A percentile compares a stretch with the other conserved stretches of the same genome.
Conservation (phyloP, 2,113 vertebrate species). For the Panthera uncia region DNA sequence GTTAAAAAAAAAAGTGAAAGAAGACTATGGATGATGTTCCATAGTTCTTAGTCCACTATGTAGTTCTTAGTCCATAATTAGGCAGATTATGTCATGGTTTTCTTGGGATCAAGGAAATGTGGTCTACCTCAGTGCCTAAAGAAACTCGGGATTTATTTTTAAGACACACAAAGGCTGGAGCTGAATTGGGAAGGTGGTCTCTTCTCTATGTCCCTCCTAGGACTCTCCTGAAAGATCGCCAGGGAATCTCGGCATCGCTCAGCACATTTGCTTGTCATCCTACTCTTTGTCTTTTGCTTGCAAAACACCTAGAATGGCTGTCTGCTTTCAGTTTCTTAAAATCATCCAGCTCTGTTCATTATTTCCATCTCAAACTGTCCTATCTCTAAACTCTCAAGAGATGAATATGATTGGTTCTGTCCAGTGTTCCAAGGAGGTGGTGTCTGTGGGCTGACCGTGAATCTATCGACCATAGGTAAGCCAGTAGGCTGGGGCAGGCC, state of each 20-base stretch:
- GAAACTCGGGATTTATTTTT: background rate
- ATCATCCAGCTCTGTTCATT: background rate
- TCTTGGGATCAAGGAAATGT: background rate
- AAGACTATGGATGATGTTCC: fast-evolving
- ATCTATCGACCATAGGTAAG: background rate
- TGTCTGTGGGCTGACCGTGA: fast-evolving
- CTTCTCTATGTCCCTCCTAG: background rate
- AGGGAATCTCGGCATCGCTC: fast-evolving
- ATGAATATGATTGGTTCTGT: background rate
- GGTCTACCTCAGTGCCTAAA: background rate
- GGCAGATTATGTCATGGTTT: background rate
- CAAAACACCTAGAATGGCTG: background rate
- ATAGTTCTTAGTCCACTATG: too few species aligned
- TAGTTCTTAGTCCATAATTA: background rate
- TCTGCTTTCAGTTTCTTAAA: fast-evolving
- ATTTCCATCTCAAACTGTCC: background rate
- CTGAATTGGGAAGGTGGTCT: background rate
- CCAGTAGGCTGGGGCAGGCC: background rate
- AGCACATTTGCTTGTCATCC: background rate
- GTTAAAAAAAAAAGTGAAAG: background rate
- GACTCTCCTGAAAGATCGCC: background rate
- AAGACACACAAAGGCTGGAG: background rate
- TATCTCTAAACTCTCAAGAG: background rate
- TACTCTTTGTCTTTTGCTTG: background rate
- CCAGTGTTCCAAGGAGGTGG: background rate